Conservation (phyloP, 2,113 vertebrate species). For the Triplophysa rosa region DNA sequence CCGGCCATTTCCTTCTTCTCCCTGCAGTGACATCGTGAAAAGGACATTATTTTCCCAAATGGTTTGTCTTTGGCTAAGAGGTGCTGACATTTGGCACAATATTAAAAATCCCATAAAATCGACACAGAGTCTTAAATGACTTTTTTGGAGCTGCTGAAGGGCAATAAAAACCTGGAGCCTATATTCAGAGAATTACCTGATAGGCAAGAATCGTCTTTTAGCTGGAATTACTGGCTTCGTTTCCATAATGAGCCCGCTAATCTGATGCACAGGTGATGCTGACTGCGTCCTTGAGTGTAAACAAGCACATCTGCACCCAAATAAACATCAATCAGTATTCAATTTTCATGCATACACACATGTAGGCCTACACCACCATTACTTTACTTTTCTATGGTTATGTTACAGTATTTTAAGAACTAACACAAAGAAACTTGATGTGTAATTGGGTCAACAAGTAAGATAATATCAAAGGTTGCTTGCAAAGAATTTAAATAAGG, state of each 20-base stretch:
- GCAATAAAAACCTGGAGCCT: conserved; percentile 45
- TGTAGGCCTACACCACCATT: too few species aligned
- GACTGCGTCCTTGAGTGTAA: not conserved
- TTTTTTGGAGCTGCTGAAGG: conserved; percentile 37
- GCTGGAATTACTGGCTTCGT: conserved; percentile 7
- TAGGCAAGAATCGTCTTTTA: conserved; percentile 16
- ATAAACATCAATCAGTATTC: too few species aligned
- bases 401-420: too few species aligned
- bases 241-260: conserved; percentile 1
- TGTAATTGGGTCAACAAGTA: too few species aligned
- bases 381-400: too few species aligned
- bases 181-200: conserved; percentile 34
- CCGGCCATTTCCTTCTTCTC: not conserved
- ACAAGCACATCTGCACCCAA: not conserved
- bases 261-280: conserved; percentile 15
- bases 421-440: too few species aligned
- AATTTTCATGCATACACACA: too few species aligned
- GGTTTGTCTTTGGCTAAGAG: conserved; percentile 55
- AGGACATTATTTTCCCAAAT: conserved; percentile 51
- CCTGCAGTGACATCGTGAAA: conserved; percentile 8
- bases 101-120: conserved; percentile 57
- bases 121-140: conserved; percentile 41
- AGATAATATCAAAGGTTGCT: too few species aligned
- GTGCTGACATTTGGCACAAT: conserved; percentile 57
- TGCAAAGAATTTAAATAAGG: too few species aligned